Evolutionary conservation across 2,888 invertebrate genomes (phyloP).

Genomic region (Agriopis aurantiaria): DNA sequence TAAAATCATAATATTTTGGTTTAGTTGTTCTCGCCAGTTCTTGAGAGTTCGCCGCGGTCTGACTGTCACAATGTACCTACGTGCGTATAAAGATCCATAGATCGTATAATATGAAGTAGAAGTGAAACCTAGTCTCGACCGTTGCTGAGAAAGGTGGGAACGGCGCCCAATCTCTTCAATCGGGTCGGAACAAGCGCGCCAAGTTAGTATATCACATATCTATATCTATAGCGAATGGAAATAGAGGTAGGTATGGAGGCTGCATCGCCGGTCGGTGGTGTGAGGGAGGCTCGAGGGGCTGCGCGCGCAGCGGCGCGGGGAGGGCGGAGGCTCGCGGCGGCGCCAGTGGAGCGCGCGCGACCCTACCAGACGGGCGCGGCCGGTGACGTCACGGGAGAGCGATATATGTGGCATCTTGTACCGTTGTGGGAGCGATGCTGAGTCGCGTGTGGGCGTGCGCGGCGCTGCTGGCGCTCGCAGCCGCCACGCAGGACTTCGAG

Average conservation of each 20-base stretch:
- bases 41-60: too few relatives aligned
- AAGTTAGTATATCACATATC: background rate
- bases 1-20: too few relatives aligned
- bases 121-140: background rate
- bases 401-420: constrained; percentile 11
- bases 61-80: too few relatives aligned
- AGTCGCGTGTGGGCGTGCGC: constrained; percentile 49
- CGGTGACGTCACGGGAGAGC: constrained; percentile 24
- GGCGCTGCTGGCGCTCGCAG: constrained; percentile 43
- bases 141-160: background rate
- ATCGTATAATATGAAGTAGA: too few relatives aligned
- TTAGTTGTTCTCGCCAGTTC: too few relatives aligned
- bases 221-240: background rate
- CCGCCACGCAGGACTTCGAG: constrained; percentile 76
- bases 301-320: constrained; percentile 24
- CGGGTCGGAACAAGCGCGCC: constrained; percentile 3
- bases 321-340: constrained; percentile 30
- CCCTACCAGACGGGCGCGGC: constrained; percentile 32
- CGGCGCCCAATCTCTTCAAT: background rate
- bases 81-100: too few relatives aligned
- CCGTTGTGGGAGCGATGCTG: constrained; percentile 42
- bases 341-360: constrained; percentile 34
- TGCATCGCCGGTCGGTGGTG: constrained; percentile 11
- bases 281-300: constrained; percentile 12
- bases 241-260: constrained; percentile 4